Percentiles rank a stretch among this genome's conserved stretches.
These are phyloP conservation scores for Dolichoris vasculosae DNA, from an alignment of 1,140 invertebrate genomes.

Conservation along the genomic window DNA sequence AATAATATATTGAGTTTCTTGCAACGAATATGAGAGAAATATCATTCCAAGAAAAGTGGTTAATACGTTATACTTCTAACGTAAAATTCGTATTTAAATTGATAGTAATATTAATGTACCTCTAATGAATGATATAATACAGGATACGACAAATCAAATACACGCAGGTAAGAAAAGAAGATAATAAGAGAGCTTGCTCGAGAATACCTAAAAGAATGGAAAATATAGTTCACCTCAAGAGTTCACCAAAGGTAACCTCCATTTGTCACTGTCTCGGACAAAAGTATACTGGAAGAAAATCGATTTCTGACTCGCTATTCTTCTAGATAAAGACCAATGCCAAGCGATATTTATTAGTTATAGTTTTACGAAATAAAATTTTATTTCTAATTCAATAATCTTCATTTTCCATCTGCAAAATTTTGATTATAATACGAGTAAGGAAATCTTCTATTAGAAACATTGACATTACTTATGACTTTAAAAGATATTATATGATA, in stretches of 20 bases:
- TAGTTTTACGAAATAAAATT: background rate
- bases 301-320: constrained; percentile 65
- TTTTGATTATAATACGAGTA: background rate
- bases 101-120: constrained; percentile 64
- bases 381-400: background rate
- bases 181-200: background rate
- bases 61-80: no score
- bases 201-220: constrained; percentile 50
- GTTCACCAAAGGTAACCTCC: constrained; percentile 62
- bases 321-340: constrained; percentile 46
- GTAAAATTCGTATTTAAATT: no score
- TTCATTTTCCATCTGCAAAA: background rate
- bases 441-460: no score
- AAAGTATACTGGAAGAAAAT: constrained; percentile 69
- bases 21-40: no score
- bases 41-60: no score
- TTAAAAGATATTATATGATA: no score
- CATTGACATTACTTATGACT: no score
- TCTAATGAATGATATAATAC: constrained; percentile 64
- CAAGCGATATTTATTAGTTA: constrained; percentile 5
- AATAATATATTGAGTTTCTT: no score
- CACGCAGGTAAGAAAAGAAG: constrained; percentile 57
- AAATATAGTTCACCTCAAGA: constrained; percentile 58
- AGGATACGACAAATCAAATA: no score
- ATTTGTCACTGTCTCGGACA: constrained; percentile 72